Conservation (phyloP, 2,113 vertebrate species). For the Halichoerus grypus region DNA sequence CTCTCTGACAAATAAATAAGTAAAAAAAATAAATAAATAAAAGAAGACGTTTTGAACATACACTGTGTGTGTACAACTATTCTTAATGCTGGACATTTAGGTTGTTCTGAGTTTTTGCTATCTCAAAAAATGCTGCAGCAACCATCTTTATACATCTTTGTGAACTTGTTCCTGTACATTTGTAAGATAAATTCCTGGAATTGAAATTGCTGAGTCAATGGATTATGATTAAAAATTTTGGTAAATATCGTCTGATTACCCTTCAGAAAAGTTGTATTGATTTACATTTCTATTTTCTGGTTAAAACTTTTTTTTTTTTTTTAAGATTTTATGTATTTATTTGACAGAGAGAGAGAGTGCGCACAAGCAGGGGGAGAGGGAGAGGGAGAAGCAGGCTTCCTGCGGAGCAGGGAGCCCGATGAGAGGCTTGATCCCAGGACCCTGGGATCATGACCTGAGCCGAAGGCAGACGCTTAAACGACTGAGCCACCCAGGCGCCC, state of each 20-base stretch:
- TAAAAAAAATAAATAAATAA: no score
- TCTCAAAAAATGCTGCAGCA: conserved; percentile 35
- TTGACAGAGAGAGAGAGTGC: no score
- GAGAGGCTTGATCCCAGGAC: no score
- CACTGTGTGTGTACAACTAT: neutral
- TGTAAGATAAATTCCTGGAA: conserved; percentile 57
- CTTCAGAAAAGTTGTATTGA: conserved; percentile 37
- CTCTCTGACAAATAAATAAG: no score
- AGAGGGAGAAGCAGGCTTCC: no score
- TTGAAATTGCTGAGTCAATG: conserved; percentile 41
- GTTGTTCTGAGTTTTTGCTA: conserved; percentile 24
- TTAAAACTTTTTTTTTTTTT: neutral
- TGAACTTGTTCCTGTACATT: conserved; percentile 6
- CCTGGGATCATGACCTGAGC: no score
- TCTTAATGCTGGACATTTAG: conserved; percentile 12
- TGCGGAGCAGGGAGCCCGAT: no score
- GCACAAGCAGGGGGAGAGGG: no score
- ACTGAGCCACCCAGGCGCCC: no score
- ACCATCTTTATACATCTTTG: conserved; percentile 12
- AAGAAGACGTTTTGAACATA: neutral
- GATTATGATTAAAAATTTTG: conserved; percentile 51
- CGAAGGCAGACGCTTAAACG: no score
- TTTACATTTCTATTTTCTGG: conserved; percentile 44
- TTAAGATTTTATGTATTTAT: no score
- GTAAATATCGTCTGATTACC: neutral